phyloP scores from a whole-genome alignment of 2,888 invertebrate genomes.

The Pherbina coryleti region DNA sequence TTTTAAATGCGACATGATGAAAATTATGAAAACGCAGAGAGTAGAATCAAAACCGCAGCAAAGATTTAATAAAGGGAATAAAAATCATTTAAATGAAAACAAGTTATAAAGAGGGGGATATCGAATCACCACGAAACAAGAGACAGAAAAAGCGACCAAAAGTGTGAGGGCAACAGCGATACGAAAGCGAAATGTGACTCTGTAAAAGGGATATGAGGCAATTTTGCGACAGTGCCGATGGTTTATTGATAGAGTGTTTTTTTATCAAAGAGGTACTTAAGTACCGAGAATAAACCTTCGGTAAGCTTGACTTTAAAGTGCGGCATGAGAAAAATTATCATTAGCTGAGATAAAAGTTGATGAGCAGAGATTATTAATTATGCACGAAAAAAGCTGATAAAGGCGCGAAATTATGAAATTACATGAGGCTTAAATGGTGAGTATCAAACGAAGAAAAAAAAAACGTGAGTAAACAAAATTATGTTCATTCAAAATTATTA shows the following conservation, averaged over 20 bases:
- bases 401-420: slow-evolving; percentile 24
- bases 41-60: slow-evolving; percentile 16
- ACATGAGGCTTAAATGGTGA: slow-evolving; percentile 8
- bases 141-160: background rate
- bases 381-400: background rate
- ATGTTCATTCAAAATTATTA: background rate
- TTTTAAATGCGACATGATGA: slow-evolving; percentile 40
- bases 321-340: background rate
- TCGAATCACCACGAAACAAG: background rate
- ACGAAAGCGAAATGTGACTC: background rate
- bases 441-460: background rate
- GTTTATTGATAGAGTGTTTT: background rate
- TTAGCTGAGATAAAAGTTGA: slow-evolving; percentile 1
- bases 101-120: slow-evolving; percentile 16
- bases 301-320: background rate
- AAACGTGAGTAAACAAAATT: background rate
- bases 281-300: background rate
- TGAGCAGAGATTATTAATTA: slow-evolving; percentile 1
- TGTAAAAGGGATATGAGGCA: background rate
- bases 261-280: slow-evolving; percentile 14
- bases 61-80: slow-evolving; percentile 18
- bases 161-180: background rate
- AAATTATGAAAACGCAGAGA: slow-evolving; percentile 17
- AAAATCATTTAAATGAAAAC: slow-evolving; percentile 30
- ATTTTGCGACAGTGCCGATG: slow-evolving; percentile 41